Evolutionary conservation across 2,888 invertebrate genomes (phyloP), one percentile per base, ranked within the genome.

Genomic region (Pterobdella sp.): DNA sequence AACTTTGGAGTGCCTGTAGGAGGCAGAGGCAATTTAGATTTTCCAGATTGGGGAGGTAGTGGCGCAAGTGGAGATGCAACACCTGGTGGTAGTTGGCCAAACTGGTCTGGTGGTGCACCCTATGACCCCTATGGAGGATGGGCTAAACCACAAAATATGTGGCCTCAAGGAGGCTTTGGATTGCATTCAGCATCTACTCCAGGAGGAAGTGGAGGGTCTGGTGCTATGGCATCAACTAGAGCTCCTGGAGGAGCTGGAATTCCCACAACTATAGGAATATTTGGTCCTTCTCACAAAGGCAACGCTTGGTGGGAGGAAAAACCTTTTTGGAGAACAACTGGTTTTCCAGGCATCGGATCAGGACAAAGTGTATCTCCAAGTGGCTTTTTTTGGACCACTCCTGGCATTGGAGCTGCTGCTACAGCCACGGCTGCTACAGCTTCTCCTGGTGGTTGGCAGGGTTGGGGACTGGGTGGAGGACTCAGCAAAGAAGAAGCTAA

Each of bases 151-250:
- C 60, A 22, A 4, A 56, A 56, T 22, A 26, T 56, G 14, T 56
- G 60, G 60, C 60, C 60, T 26, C 60, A 56, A 56, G 60, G 60
- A n/a, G 60, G 60, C 4, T 56, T 56, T 56, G n/a, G n/a, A 18
- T 7, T 7, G 60, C n/a, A 26, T 14, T 22, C 14, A 26, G 26
- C 14, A n/a, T 52, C 34, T 34, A 26, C 56, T 18, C 56, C 22
- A 29, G n/a, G 70, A n/a, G n/a, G 52, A n/a, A 34, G 35, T 32
- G 56, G 0, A 32, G 70, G 56, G 0, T 29, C 29, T 14, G n/a
- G n/a, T n/a, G n/a, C n/a, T n/a, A n/a, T n/a, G n/a, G n/a, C n/a
- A n/a, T n/a, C n/a, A n/a, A n/a, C n/a, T n/a, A n/a, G n/a, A n/a
- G 68, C 29, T 29, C 10, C 7, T 26, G 49, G 2, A 29, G 56